phyloP scores from a whole-genome alignment of 2,797 vertebrate genomes.

The Neopelma chrysocephalum region DNA sequence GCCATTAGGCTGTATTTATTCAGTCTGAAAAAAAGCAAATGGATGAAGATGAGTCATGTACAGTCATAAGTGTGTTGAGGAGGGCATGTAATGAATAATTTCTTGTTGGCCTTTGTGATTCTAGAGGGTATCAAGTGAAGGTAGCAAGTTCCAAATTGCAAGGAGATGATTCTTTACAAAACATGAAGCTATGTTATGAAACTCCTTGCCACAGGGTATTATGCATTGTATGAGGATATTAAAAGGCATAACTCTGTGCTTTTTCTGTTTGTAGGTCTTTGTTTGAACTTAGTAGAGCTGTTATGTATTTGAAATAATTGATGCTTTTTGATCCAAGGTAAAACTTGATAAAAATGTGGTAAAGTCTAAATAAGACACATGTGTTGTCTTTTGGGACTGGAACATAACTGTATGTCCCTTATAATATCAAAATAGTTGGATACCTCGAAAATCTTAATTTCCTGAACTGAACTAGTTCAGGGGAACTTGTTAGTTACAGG shows the following conservation, averaged over 20 bases:
- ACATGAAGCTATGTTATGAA: neutral
- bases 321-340: neutral
- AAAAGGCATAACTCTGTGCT: neutral
- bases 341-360: neutral
- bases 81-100: neutral
- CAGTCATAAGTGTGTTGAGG: neutral
- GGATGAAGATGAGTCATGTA: neutral
- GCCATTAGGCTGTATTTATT: neutral
- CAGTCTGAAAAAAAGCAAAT: neutral
- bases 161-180: neutral
- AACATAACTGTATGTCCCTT: neutral
- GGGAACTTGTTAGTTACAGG: neutral
- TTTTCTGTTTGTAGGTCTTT: neutral
- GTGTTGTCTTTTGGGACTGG: neutral
- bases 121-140: neutral
- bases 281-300: neutral
- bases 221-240: neutral
- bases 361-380: neutral
- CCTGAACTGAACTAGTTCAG: neutral
- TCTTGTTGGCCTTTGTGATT: neutral
- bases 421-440: neutral
- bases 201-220: neutral
- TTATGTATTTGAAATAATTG: neutral
- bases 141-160: neutral
- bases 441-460: neutral